Conservation (phyloP, 2,113 vertebrate species). For the Charadrius vociferus region DNA sequence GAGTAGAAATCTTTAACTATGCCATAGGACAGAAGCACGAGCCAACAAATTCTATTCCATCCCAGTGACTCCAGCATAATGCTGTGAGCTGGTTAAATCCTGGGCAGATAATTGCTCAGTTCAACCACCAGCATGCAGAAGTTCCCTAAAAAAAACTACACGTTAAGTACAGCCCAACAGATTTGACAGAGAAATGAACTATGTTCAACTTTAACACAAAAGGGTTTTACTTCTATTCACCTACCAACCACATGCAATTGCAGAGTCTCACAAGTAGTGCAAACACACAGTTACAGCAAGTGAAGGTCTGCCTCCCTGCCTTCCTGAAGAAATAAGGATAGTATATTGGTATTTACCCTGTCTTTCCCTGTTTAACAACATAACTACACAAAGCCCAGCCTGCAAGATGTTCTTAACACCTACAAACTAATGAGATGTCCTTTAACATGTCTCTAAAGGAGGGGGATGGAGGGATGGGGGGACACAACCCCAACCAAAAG, state of each 20-base stretch:
- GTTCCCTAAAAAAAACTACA: neutral
- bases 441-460: neutral
- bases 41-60: neutral
- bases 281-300: neutral
- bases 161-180: neutral
- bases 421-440: neutral
- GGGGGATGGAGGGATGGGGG: accelerated
- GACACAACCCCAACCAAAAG: accelerated
- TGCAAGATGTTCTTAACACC: neutral
- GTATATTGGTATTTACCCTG: neutral
- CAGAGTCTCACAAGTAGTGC: neutral
- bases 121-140: neutral
- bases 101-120: neutral
- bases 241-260: neutral
- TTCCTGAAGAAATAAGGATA: neutral
- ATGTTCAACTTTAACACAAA: neutral
- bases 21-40: neutral
- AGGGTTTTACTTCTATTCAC: neutral
- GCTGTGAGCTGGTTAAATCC: neutral
- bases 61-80: neutral
- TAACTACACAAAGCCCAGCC: neutral
- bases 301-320: neutral
- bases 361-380: neutral
- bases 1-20: neutral
- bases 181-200: neutral